Evolutionary conservation across 2,888 invertebrate species (phyloP), one percentile per base, ranked within the genome.

Genomic region (Caenorhabditis sp.): DNA sequence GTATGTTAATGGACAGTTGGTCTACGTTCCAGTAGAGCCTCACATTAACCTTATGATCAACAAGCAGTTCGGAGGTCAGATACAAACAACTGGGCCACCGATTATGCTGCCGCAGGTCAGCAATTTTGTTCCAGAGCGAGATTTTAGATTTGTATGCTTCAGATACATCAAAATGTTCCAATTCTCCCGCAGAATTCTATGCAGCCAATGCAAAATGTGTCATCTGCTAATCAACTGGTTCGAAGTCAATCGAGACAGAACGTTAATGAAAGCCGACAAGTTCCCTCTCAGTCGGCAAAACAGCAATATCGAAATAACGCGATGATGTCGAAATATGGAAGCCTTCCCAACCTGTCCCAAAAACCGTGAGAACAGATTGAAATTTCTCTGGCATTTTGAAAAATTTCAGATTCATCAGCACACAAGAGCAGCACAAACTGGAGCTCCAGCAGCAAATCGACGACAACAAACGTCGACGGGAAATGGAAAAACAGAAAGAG

Each of bases 401-500:
- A 22, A 24, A 32, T 63, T 61, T 39, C 52, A 63, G 74, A 20
- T 43, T 43, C 7, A 5, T 78, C 3, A 61, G 61, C 37, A 55
- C 53, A 9, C 71, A 79, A 15, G 83, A 84, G 35, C 72, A 71
- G 15, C 82, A 83, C 46, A 73, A 79, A 22, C 15, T 70, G 2
- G 85, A 85, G 11, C 65, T 85, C 32, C 65, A 76, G 43, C 43
- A 59, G 35, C 85, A 85, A 66, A 84, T 84, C 20, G 83, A 83
- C n/a, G 85, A 84, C 9, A 82, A 83, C 55, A 73, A 75, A 37
- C 55, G 81, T 8, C 56, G 81, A 17, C 71, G 68, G 32, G 83
- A 81, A 32, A 15, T 78, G 13, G 85, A 84, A 46, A 79, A 79
- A 45, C 82, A 82, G 48, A 83, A 78, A 58, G 85, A 85, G 46